Percentiles rank a stretch among this genome's conserved stretches.
These are phyloP conservation scores for Orthonevra nobilis DNA, from an alignment of 2,888 invertebrate genomes.

Conservation along the genomic window DNA sequence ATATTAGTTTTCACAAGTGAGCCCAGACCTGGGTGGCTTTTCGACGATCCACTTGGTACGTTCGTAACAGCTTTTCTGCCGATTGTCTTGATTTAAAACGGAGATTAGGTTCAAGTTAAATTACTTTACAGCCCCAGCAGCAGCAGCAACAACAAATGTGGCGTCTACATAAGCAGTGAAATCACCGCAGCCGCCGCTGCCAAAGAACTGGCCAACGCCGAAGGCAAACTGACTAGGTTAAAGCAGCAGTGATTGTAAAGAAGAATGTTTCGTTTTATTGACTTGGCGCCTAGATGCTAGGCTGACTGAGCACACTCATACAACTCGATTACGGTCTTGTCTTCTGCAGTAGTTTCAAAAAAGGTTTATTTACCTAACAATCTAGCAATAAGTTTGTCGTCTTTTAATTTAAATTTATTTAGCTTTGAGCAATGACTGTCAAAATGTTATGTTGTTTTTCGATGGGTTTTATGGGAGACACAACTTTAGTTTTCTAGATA, in stretches of 20 bases:
- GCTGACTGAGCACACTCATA: neutral
- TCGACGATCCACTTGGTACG: conserved; percentile 59
- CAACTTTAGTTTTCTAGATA: too few species aligned
- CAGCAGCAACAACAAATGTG: neutral
- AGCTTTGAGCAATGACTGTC: too few species aligned
- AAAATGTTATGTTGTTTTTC: too few species aligned
- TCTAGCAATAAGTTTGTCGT: too few species aligned
- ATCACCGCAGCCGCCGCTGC: neutral
- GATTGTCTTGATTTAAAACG: conserved; percentile 56
- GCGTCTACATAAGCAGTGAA: neutral
- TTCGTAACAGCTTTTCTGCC: conserved; percentile 42
- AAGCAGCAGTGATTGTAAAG: conserved; percentile 16
- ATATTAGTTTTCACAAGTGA: conserved; percentile 41
- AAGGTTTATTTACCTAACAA: too few species aligned
- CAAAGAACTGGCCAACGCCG: neutral
- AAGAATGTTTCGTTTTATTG: conserved; percentile 43
- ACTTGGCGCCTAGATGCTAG: conserved; percentile 10
- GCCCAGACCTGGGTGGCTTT: conserved; percentile 63
- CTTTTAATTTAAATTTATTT: too few species aligned
- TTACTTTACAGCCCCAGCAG: conserved; percentile 37
- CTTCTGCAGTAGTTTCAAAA: too few species aligned
- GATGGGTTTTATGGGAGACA: too few species aligned
- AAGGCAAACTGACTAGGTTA: conserved; percentile 6
- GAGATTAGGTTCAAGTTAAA: conserved; percentile 56
- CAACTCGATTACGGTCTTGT: too few species aligned